These are phyloP conservation scores for Pteropus rufus DNA, from an alignment of 2,797 vertebrate genomes.

Conservation along the genomic window DNA sequence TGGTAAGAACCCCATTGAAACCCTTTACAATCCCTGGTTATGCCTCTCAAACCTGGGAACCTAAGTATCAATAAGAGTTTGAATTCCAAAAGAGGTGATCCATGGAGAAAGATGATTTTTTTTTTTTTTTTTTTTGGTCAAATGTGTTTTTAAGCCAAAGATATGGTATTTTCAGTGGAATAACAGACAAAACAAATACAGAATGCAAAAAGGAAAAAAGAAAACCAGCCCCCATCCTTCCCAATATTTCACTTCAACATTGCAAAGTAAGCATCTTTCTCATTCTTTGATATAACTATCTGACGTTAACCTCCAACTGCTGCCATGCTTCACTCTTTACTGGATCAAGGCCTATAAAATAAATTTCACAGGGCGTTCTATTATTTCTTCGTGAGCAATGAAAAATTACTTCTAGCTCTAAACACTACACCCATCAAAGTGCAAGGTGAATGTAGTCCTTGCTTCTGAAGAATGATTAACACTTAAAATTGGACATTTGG, in stretches of 20 bases:
- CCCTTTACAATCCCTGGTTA: not conserved
- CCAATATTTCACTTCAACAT: slow-evolving; percentile 10
- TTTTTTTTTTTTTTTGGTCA: slow-evolving; percentile 15
- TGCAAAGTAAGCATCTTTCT: not conserved
- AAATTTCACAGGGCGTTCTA: not conserved
- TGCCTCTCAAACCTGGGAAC: not conserved
- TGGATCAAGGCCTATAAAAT: slow-evolving; percentile 27
- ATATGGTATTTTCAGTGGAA: not conserved
- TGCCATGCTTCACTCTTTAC: not conserved
- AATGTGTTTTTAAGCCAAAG: slow-evolving; percentile 54
- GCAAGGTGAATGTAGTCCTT: not conserved
- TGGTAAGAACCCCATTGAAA: not conserved
- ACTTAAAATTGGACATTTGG: not conserved
- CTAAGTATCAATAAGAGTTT: not conserved
- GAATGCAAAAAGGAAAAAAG: not conserved
- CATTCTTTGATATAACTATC: not conserved
- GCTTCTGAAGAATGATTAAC: slow-evolving; percentile 5
- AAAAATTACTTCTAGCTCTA: slow-evolving; percentile 1
- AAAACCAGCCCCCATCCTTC: not conserved
- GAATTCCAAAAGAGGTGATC: not conserved
- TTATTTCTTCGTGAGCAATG: not conserved
- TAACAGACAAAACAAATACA: not conserved
- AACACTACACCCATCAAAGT: not conserved
- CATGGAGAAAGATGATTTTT: not conserved
- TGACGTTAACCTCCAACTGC: not conserved